Evolutionary conservation across 1,140 invertebrate species (phyloP), one percentile per base, ranked within the genome.

Genomic region (Acromyrmex heyeri): DNA sequence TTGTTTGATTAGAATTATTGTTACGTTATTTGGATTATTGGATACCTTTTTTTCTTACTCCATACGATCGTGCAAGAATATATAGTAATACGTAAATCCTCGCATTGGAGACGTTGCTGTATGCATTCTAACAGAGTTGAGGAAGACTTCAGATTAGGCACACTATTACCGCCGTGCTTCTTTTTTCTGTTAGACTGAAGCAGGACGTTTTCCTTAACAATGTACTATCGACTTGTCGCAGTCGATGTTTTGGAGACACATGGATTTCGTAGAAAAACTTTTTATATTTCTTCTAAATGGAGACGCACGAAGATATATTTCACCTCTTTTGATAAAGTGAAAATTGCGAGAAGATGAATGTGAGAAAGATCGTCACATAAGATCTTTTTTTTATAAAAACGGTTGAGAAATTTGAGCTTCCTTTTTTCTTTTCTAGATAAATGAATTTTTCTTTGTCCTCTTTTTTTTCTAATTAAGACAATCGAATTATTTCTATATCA

Each of bases 101-200:
- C 62, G 48, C 69, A 77, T 83, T 50, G 73, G 30, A 24, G 18
- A 78, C 24, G 5, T 87, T 62, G 55, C 48, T 79, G 65, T 78
- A 88, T 62, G n/a, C 61, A 90, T 18, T 57, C 61, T 86, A 86
- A 65, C 48, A 6, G 34, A 38, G 30, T 64, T 91, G 90, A 87
- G 92, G 92, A 93, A 93, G 92, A 93, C 92, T 85, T 91, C 85
- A 62, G 79, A 93, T 93, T 83, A 93, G 92, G 92, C 92, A 93
- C 92, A 87, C 89, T 87, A 91, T 87, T 70, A 59, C 75, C 53
- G 79, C 30, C 57, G 21, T 53, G n/a, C 53, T 85, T 59, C 30
- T 65, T 24, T n/a, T 14, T 21, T 27, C 38, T 62, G 59, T 18
- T 4, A 38, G n/a, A 53, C 44, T 34, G 57, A 78, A 65, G 55